Conservation (phyloP, 1,140 invertebrate species). For the Magallana angulata region DNA sequence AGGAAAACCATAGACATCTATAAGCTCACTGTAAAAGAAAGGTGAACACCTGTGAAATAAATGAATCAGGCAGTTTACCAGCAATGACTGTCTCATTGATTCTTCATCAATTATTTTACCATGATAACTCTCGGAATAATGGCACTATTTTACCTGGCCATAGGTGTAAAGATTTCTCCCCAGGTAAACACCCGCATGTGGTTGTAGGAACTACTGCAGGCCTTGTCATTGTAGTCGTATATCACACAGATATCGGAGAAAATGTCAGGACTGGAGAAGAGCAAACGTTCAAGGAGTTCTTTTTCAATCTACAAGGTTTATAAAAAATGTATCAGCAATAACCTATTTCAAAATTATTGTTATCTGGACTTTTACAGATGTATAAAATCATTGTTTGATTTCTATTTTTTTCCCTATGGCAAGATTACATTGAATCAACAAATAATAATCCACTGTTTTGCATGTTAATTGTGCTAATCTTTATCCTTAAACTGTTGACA, state of each 20-base stretch:
- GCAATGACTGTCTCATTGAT: background rate
- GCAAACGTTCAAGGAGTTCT: slow-evolving; percentile 44
- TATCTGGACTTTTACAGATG: too few relatives aligned
- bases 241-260: slow-evolving; percentile 60
- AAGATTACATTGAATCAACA: too few relatives aligned
- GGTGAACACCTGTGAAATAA: background rate
- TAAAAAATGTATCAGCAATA: too few relatives aligned
- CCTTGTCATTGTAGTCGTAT: slow-evolving; percentile 61
- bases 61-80: too few relatives aligned
- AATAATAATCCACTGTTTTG: too few relatives aligned
- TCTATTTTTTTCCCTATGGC: too few relatives aligned
- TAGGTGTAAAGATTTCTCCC: slow-evolving; percentile 50
- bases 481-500: too few relatives aligned
- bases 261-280: slow-evolving; percentile 55
- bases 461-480: too few relatives aligned
- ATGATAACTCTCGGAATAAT: background rate
- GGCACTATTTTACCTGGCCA: background rate
- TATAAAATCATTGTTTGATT: too few relatives aligned
- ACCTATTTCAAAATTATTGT: too few relatives aligned
- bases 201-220: slow-evolving; percentile 56
- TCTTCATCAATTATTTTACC: background rate
- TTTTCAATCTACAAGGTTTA: slow-evolving; percentile 54
- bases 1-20: slow-evolving; percentile 46
- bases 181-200: slow-evolving; percentile 55
- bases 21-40: slow-evolving; percentile 44